These are phyloP conservation scores for Chanos chanos DNA, from an alignment of 2,797 vertebrate genomes.

Conservation along the genomic window DNA sequence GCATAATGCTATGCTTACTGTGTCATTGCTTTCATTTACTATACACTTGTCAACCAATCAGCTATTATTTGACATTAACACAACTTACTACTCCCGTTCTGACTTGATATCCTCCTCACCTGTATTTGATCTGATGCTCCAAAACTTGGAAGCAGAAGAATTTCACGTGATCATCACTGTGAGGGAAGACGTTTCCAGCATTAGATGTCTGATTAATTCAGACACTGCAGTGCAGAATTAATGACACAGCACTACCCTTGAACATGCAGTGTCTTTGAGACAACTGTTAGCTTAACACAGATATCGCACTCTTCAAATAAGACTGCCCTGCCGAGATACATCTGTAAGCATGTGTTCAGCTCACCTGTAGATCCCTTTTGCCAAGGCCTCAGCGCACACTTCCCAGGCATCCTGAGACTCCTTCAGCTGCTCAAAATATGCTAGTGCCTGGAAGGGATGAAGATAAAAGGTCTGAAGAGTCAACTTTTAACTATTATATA, in stretches of 20 bases:
- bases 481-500: not conserved
- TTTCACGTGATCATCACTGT: slow-evolving; percentile 95
- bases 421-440: slow-evolving; percentile 97
- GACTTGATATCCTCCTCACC: slow-evolving; percentile 74
- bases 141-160: slow-evolving; percentile 99
- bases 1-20: no score
- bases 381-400: slow-evolving; percentile 90
- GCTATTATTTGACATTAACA: no score
- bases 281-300: no score
- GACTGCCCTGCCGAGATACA: no score
- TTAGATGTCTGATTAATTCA: no score
- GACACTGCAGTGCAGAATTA: no score
- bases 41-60: no score
- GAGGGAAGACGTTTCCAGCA: slow-evolving; percentile 25
- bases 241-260: no score
- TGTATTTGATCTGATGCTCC: slow-evolving; percentile 96
- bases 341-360: not conserved
- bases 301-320: no score
- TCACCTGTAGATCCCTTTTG: slow-evolving; percentile 91
- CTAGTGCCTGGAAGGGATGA: slow-evolving; percentile 77
- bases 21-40: no score
- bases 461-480: not conserved
- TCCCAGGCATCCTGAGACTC: slow-evolving; percentile 96
- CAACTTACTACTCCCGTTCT: no score
- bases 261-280: no score